Evolutionary conservation across 2,113 vertebrate species (phyloP), one percentile per base, ranked within the genome.

Genomic region (Paraplagusia blochii): DNA sequence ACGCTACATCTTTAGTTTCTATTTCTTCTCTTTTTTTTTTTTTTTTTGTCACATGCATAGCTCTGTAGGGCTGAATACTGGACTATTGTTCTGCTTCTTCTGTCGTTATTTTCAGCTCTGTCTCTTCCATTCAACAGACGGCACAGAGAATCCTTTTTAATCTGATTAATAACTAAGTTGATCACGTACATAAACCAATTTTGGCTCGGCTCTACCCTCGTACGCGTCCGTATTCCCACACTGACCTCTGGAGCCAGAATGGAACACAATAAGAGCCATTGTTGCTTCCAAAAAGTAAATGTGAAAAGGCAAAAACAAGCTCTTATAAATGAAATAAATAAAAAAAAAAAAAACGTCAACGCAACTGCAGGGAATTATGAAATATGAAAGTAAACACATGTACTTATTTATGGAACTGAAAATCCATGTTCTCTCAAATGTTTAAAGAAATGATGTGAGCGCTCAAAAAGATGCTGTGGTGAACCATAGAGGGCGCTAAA

Each of bases 91-190:
- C 81, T 73, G 48, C 88, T 86, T 13, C 87, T 86, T 66, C 68
- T 44, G 9, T 69, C 67, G 76, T 43, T 71, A 44, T 58, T 59
- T 61, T 67, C 59, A 35, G 44, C 58, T 44, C 11, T 17, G 57
- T 5, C 85, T 89, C 81, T 60, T 74, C 93, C 85, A 90, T 92
- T 93, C 96, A 95, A 94, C 94, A 94, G 96, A 94, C 94, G 90
- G 92, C 11, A 40, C 22, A 94, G 95, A 93, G 94, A 94, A 96
- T 97, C 95, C 94, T 95, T 96, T 98, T 98, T 97, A 92, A 94
- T 95, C 95, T 94, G 95, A 97, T 98, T 98, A 97, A 98, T 97
- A 98, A 96, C 93, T 94, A 94, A 94, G 94, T 94, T 95, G 95
- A 96, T 98, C 95, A 93, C 95, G 95, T 96, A 29, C 22, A 93